Evolutionary conservation across 1,140 invertebrate species (phyloP), one percentile per base, ranked within the genome.

Genomic region (Trachymyrmex septentrionalis): DNA sequence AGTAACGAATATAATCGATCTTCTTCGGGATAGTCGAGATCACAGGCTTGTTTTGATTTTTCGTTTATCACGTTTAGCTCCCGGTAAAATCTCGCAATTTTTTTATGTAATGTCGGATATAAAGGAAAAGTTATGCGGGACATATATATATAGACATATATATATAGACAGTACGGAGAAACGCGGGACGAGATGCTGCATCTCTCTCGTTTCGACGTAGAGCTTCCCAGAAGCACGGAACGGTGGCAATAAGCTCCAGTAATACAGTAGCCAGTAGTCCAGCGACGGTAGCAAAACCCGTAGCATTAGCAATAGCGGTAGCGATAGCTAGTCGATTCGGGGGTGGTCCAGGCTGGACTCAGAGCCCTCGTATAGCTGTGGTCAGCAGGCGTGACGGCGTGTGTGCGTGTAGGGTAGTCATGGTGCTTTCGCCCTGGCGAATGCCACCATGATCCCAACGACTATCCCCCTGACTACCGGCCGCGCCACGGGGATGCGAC

Each of bases 301-400:
- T 44, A 66, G 72, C 24, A 71, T 48, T 50, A 57, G 73, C 57
- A 75, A 19, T 73, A 75, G 73, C 27, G 16, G 73, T 38, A 44
- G 82, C 50, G 21, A 30, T 14, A 53, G 82, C 73, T 24, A 63
- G 67, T 61, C 69, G 80, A 84, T 84, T 84, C 69, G 80, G 80
- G 80, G 88, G 85, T 92, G 90, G 87, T 86, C 88, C 86, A 75
- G 64, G 67, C 78, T 64, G 85, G 72, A 87, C 76, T 14, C 76
- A 78, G 91, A 82, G 81, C 89, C 92, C 93, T 94, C 93, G 92
- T 95, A 93, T 93, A 94, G 94, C 92, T 94, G 94, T 92, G 94
- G 94, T 94, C 94, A 94, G 94, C 94, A 93, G 93, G 92, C 94
- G 94, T 95, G 94, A 95, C 94, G 94, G 91, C 92, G 91, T 87